Evolutionary conservation across 2,797 vertebrate genomes (phyloP), one percentile per base, ranked within the genome.

Genomic region (Ctenopoma multispine): DNA sequence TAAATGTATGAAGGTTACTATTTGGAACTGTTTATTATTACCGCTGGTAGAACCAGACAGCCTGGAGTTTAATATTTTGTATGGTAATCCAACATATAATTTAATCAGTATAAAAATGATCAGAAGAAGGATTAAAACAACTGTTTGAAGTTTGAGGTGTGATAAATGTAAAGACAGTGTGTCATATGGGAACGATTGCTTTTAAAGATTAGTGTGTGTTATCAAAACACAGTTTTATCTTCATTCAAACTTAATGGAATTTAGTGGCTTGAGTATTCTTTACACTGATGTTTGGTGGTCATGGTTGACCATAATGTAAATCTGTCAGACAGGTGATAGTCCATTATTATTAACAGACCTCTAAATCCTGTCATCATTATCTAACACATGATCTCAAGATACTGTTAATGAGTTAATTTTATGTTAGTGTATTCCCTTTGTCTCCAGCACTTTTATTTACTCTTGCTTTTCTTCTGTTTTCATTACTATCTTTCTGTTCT

Each of bases 341-440:
- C 62, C 49, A 72, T 77, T 69, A 71, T 80, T 77, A 75, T 75
- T 38, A 84, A 58, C 67, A 72, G 77, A 46, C 62, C 69, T 80
- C 83, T 81, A 87, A 89, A 87, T 91, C 86, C 79, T 57, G 72
- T 91, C 84, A 84, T 58, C 74, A 79, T 79, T 63, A 74, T 70
- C 70, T 48, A 63, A 70, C 62, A 34, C 69, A 62, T 83, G 55
- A 79, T 85, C 79, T 85, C 78, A 21, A 58, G 51, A 81, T 63
- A 7, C 71, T 71, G 82, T 77, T 84, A 81, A 86, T 84, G 61
- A 77, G 27, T 80, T 86, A 71, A 83, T 87, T 57, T 51, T 82
- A 77, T 64, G 72, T 63, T 59, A 7, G 81, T 62, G 58, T 72
- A 20, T 80, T 83, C 17, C 27, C 41, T 77, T 85, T 85, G 82